Conservation (phyloP, 2,888 invertebrate genomes). For the Lamellibrachia satsuma region DNA sequence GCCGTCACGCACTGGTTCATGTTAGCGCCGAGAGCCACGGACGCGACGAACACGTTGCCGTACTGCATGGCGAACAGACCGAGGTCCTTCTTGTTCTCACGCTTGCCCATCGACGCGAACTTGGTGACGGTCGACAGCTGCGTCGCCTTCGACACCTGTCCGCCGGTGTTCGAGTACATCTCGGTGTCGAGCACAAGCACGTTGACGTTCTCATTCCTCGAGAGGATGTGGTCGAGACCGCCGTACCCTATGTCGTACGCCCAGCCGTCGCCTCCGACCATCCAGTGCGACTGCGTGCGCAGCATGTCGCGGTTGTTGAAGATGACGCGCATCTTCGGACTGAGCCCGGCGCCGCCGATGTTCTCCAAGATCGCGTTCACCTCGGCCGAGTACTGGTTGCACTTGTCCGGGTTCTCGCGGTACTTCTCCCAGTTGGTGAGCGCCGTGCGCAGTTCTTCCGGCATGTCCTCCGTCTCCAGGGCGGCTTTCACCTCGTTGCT, state of each 20-base stretch:
- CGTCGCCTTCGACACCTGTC: conserved; percentile 47
- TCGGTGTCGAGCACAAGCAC: conserved; percentile 47
- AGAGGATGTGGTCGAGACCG: conserved; percentile 46
- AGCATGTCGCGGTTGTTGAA: conserved; percentile 39
- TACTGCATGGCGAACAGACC: conserved; percentile 45
- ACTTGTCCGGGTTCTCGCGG: conserved; percentile 37
- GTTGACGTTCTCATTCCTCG: conserved; percentile 44
- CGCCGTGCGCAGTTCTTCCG: conserved; percentile 32
- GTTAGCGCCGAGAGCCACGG: conserved; percentile 45
- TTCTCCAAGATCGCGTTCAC: conserved; percentile 32
- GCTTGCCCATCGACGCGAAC: conserved; percentile 43
- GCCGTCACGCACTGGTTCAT: conserved; percentile 44
- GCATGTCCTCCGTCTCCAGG: conserved; percentile 33
- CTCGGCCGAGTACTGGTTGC: conserved; percentile 30
- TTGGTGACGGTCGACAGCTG: conserved; percentile 43
- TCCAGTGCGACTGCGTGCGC: conserved; percentile 43
- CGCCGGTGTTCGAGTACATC: conserved; percentile 49
- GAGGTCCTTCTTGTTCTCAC: conserved; percentile 44
- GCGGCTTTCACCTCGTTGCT: conserved; percentile 31
- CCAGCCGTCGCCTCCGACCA: conserved; percentile 48
- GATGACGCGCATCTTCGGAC: conserved; percentile 34
- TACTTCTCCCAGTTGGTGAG: conserved; percentile 39
- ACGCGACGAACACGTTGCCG: conserved; percentile 45
- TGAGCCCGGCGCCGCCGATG: conserved; percentile 34
- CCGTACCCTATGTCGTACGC: conserved; percentile 49